Conservation (phyloP, 1,140 invertebrate species). For the Hypsibius dujardini region DNA sequence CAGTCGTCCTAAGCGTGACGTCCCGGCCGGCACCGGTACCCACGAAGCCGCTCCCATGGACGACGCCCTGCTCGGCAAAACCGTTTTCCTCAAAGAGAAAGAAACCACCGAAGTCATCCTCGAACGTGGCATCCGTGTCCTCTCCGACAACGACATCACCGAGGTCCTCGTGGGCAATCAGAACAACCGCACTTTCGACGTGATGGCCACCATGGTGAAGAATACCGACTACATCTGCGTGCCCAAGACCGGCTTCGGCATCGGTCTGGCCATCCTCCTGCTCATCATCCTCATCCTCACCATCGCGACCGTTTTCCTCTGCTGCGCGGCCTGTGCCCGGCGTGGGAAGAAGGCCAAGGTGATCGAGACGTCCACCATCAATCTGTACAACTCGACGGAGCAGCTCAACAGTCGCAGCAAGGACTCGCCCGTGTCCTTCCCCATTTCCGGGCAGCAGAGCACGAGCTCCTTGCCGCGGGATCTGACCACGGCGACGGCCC, state of each 20-base stretch:
- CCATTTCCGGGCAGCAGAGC: neutral
- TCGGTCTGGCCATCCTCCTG: slow-evolving; percentile 6
- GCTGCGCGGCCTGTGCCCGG: slow-evolving; percentile 9
- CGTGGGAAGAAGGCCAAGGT: neutral
- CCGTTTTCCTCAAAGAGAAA: slow-evolving; percentile 4
- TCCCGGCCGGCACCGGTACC: neutral
- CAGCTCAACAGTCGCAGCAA: neutral
- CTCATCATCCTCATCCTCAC: slow-evolving; percentile 7
- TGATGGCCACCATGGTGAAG: slow-evolving; percentile 12
- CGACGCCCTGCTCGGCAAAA: neutral
- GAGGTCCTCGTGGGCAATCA: slow-evolving; percentile 12
- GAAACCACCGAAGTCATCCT: slow-evolving; percentile 5
- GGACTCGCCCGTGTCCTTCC: neutral
- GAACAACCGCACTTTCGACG: slow-evolving; percentile 9
- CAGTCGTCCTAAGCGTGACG: too few species aligned
- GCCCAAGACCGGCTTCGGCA: slow-evolving; percentile 13
- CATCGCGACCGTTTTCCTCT: slow-evolving; percentile 2
- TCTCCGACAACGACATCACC: slow-evolving; percentile 15
- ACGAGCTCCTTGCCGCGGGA: neutral
- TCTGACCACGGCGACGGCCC: neutral
- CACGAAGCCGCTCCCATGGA: neutral
- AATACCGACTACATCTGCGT: slow-evolving; percentile 15
- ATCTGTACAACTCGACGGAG: slow-evolving; percentile 11
- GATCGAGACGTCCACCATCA: neutral
- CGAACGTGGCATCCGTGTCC: slow-evolving; percentile 15